Conservation (phyloP, 2,888 invertebrate genomes). For the Endomychus coccineus region DNA sequence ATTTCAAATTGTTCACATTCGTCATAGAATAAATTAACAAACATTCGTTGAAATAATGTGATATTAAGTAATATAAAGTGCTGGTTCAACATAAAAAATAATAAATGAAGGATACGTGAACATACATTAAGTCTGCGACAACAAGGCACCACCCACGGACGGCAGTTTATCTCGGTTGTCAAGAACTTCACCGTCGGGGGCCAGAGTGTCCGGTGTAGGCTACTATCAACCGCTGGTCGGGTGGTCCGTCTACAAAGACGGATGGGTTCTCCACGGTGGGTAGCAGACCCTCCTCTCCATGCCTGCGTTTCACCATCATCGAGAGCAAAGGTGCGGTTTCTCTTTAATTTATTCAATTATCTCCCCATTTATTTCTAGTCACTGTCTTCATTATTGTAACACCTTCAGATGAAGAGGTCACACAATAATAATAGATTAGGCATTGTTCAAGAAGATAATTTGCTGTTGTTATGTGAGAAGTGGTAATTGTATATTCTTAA, state of each 20-base stretch:
- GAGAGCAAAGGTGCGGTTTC: constrained; percentile 25
- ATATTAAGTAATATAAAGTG: too few species aligned
- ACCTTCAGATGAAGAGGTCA: constrained; percentile 11
- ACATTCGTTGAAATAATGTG: constrained; percentile 10
- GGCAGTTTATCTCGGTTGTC: constrained; percentile 41
- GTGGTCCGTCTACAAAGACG: constrained; percentile 37
- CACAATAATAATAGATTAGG: too few species aligned
- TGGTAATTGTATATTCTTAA: too few species aligned
- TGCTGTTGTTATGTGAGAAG: too few species aligned
- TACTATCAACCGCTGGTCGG: constrained; percentile 37
- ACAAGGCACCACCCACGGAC: constrained; percentile 43
- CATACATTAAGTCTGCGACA: constrained; percentile 42
- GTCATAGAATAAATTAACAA: too few species aligned
- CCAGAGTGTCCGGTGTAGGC: constrained; percentile 32
- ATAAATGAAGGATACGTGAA: constrained; percentile 40
- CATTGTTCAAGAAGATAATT: too few species aligned
- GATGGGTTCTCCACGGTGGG: constrained; percentile 34
- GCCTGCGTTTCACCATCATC: constrained; percentile 17
- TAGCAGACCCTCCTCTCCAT: constrained; percentile 18
- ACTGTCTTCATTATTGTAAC: constrained; percentile 19
- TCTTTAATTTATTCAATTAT: constrained; percentile 27
- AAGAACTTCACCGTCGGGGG: constrained; percentile 38
- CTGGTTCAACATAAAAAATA: constrained; percentile 23
- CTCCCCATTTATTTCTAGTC: constrained; percentile 18
- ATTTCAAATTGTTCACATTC: too few species aligned